A percentile compares a stretch with the other conserved stretches of the same genome.
Evolutionary conservation across 2,888 invertebrate genomes (phyloP).

Genomic region (Athetis lepigone): DNA sequence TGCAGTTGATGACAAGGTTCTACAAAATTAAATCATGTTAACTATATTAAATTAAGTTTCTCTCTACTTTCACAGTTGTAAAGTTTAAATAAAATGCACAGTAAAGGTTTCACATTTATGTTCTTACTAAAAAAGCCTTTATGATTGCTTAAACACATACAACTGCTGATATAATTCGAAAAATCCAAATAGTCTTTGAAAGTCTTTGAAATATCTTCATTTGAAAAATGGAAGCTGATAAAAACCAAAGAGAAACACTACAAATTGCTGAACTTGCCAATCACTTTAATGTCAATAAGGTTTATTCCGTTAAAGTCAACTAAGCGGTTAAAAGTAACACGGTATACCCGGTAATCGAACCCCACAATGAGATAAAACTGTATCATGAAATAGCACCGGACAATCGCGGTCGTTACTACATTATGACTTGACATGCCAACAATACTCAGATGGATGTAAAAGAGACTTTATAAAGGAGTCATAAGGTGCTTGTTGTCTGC

Average conservation of each 20-base stretch:
- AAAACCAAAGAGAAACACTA: slow-evolving; percentile 2
- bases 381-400: slow-evolving; percentile 76
- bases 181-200: background rate
- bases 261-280: slow-evolving; percentile 24
- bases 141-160: background rate
- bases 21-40: slow-evolving; percentile 20
- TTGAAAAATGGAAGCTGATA: background rate
- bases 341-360: slow-evolving; percentile 63
- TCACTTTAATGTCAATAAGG: slow-evolving; percentile 42
- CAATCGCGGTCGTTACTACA: slow-evolving; percentile 76
- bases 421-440: slow-evolving; percentile 67
- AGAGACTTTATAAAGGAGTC: slow-evolving; percentile 56
- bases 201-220: background rate
- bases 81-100: slow-evolving; percentile 7
- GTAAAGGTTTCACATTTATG: background rate
- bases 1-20: slow-evolving; percentile 16
- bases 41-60: slow-evolving; percentile 21
- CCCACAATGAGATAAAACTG: slow-evolving; percentile 68
- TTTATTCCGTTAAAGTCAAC: slow-evolving; percentile 53
- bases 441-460: slow-evolving; percentile 46
- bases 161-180: no score
- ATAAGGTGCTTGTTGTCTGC: slow-evolving; percentile 51
- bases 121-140: background rate
- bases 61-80: slow-evolving; percentile 9
- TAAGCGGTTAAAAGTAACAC: slow-evolving; percentile 63